These are phyloP conservation scores for Galbula dea DNA, from an alignment of 2,113 vertebrate genomes.

Conservation along the genomic window DNA sequence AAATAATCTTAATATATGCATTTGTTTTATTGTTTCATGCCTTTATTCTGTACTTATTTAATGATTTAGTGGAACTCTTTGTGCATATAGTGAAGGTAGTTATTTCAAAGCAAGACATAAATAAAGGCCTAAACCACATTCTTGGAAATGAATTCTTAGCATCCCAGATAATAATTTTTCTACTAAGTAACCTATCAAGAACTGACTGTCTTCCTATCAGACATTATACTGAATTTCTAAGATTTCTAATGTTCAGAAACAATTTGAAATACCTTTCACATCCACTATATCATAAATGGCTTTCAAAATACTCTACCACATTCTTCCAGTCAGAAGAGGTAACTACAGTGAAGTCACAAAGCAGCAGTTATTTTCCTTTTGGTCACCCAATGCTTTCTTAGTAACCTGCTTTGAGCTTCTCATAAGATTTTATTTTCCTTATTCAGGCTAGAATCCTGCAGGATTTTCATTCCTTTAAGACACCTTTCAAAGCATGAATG, in stretches of 20 bases:
- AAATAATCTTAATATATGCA: background rate
- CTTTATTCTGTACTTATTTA: background rate
- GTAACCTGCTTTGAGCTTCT: background rate
- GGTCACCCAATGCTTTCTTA: background rate
- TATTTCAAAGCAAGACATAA: background rate
- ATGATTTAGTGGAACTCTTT: background rate
- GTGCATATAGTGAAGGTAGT: background rate
- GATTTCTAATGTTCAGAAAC: background rate
- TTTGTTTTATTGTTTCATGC: background rate
- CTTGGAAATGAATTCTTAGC: background rate
- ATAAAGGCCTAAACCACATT: accelerated
- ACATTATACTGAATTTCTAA: background rate
- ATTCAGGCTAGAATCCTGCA: background rate
- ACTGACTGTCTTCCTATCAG: background rate
- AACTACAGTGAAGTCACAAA: background rate
- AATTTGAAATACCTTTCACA: background rate
- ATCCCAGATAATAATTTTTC: background rate
- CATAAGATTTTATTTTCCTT: background rate
- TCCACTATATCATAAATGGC: background rate
- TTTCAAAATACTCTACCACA: background rate
- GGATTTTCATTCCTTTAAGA: background rate
- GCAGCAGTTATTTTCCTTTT: background rate
- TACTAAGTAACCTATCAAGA: background rate
- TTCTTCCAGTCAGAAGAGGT: background rate
- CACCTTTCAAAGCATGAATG: background rate